Evolutionary conservation across 2,797 vertebrate genomes (phyloP), one percentile per base, ranked within the genome.

Genomic region (Danio jaintianensis): DNA sequence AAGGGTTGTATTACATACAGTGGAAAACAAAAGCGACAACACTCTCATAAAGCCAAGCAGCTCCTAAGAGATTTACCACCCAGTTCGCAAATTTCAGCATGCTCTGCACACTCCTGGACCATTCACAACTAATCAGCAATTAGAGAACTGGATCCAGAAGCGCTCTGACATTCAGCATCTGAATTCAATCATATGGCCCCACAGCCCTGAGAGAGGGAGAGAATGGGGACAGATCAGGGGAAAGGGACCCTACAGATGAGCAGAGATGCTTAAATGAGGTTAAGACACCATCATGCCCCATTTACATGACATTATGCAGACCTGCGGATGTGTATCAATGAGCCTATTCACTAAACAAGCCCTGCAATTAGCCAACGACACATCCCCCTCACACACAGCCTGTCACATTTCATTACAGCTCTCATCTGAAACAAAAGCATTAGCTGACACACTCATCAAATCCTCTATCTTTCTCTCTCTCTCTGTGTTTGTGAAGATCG

Each of bases 381-480:
- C 81, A 71, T 62, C 87, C 80, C 63, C 22, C 79, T 45, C 56
- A 68, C 78, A 81, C 72, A 61, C 40, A 73, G 81, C 58, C 75
- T 81, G 84, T 85, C 86, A 84, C 83, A 84, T 86, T 87, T 85
- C 75, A 88, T 86, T 87, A 88, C 71, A 63, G 61, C 52, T 20
- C 55, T 70, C 80, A 78, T 84, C 82, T 85, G 77, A 82, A 87
- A 84, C 85, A 84, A 83, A 82, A 85, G 78, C 79, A 85, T 86
- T 82, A 84, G 83, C 86, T 83, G 84, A 84, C 77, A 85, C 80
- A 68, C 52, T 79, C 67, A 72, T 73, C 80, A 82, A 82, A 75
- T 53, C n/a, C n/a, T 7, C 11, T 29, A 29, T 29, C 29, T 29
- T 3, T 29, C 1, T 29, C 1, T 29, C 29, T 29, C 1, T 29